A percentile compares a stretch with the other conserved stretches of the same genome.
These are phyloP conservation scores for Cephus rjabovi DNA, from an alignment of 2,888 invertebrate species.

Conservation along the genomic window DNA sequence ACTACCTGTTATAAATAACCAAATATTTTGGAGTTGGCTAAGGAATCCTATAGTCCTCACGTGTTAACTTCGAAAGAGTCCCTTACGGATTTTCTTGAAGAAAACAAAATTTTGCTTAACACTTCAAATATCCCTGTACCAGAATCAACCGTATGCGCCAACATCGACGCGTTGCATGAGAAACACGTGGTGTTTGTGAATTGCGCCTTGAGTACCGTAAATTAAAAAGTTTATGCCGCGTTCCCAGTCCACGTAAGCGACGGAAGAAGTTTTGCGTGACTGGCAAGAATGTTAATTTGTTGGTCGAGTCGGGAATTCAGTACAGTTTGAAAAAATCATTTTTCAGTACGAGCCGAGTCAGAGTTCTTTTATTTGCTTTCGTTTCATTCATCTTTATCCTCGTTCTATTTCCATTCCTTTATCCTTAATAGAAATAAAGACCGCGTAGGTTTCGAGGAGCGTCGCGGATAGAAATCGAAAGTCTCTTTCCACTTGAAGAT, in stretches of 20 bases:
- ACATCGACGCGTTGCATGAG: background rate
- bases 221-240: background rate
- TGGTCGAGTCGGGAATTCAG: background rate
- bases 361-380: background rate
- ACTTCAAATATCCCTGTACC: background rate
- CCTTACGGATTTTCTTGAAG: background rate
- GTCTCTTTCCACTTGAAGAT: background rate
- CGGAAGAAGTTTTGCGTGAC: background rate
- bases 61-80: background rate
- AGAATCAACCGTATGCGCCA: background rate
- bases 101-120: background rate
- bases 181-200: background rate
- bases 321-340: background rate
- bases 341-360: background rate
- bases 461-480: background rate
- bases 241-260: background rate
- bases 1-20: background rate
- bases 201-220: background rate
- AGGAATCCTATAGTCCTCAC: background rate
- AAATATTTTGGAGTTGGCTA: background rate
- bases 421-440: background rate
- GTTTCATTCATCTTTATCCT: background rate
- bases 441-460: background rate
- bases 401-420: background rate
- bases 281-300: background rate